A percentile compares a stretch with the other conserved stretches of the same genome.
phyloP scores from a whole-genome alignment of 2,797 vertebrate species.

The Stomatorhinus walkeri region DNA sequence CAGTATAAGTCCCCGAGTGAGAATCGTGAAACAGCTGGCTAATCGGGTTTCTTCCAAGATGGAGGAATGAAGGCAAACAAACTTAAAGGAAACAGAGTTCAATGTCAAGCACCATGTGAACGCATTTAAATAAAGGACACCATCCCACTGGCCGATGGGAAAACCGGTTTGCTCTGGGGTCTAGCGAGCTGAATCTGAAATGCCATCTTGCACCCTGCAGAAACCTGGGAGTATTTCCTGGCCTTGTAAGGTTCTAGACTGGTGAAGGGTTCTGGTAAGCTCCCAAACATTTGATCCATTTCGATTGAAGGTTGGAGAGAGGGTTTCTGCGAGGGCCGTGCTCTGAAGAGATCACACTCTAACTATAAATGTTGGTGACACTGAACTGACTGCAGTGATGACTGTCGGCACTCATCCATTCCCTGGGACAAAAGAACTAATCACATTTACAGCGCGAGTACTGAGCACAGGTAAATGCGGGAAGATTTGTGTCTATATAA shows the following conservation, averaged over 20 bases:
- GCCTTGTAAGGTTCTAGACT: not conserved
- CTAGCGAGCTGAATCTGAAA: not conserved
- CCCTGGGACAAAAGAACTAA: not conserved
- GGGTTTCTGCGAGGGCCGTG: not conserved
- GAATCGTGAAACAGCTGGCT: not conserved
- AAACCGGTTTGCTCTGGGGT: not conserved
- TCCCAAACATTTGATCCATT: not conserved
- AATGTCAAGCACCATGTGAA: not conserved
- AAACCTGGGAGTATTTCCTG: not conserved
- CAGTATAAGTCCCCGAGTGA: not conserved
- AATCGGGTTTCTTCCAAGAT: not conserved
- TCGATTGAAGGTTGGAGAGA: not conserved
- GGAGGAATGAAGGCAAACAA: not conserved
- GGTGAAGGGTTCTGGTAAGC: not conserved
- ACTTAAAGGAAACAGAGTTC: not conserved
- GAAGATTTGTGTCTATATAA: constrained; percentile 8
- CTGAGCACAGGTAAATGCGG: not conserved
- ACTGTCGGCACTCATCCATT: not conserved
- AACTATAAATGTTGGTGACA: not conserved
- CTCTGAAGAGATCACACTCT: not conserved
- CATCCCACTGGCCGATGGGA: not conserved
- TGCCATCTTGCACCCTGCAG: not conserved
- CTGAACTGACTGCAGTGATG: not conserved
- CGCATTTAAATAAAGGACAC: not conserved
- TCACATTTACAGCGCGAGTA: not conserved